Percentiles rank a stretch among this genome's conserved stretches.
Evolutionary conservation across 2,888 invertebrate genomes (phyloP).

Genomic region (Elmis aenea): DNA sequence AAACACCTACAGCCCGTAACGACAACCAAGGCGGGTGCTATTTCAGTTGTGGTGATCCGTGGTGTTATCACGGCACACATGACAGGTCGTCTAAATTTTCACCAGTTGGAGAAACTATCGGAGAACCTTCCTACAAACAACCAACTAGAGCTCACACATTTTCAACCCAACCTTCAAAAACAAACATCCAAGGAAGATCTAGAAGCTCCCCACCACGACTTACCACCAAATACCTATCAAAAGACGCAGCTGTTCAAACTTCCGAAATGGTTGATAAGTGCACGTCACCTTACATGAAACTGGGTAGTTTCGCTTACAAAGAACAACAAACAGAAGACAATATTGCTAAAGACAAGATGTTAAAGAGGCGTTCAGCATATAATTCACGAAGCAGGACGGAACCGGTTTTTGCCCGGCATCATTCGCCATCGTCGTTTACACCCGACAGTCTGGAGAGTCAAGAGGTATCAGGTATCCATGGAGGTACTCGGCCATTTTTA

Average conservation of each 20-base stretch:
- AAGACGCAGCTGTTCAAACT: constrained; percentile 54
- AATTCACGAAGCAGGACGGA: constrained; percentile 32
- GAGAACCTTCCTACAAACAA: constrained; percentile 21
- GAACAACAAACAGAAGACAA: constrained; percentile 17
- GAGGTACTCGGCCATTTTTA: not conserved
- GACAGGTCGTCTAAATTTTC: constrained; percentile 36
- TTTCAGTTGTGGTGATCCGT: constrained; percentile 45
- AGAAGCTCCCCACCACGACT: constrained; percentile 27
- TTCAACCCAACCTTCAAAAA: constrained; percentile 27
- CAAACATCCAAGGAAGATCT: constrained; percentile 27
- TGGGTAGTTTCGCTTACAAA: constrained; percentile 25
- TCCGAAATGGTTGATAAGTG: constrained; percentile 46
- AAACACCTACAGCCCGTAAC: constrained; percentile 39
- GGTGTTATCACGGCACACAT: constrained; percentile 44
- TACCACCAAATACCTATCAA: no score
- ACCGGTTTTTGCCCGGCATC: constrained; percentile 30
- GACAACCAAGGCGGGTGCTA: constrained; percentile 31
- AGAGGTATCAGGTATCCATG: constrained; percentile 21
- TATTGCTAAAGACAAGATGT: constrained; percentile 17
- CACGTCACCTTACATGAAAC: constrained; percentile 41
- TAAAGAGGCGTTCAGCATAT: constrained; percentile 25
- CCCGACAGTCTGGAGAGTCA: constrained; percentile 41
- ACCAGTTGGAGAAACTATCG: constrained; percentile 42
- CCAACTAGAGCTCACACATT: constrained; percentile 38
- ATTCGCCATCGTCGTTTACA: constrained; percentile 35